phyloP scores from a whole-genome alignment of 2,888 invertebrate genomes.

The Agonopterix heracliana region DNA sequence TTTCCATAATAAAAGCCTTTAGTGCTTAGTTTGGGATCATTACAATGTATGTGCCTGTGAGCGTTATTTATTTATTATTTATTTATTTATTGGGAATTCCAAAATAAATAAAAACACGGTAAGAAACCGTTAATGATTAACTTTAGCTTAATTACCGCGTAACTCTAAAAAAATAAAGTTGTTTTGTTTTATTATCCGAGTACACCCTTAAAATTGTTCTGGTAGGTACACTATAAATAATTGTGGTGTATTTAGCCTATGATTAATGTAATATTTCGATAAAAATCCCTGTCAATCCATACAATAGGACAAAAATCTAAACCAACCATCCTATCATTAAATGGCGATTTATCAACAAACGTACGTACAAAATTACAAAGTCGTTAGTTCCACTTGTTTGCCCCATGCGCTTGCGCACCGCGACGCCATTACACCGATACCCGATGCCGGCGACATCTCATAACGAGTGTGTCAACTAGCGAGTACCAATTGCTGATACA shows the following conservation, averaged over 20 bases:
- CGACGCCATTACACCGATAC: conserved; percentile 14
- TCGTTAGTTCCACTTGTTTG: conserved; percentile 10
- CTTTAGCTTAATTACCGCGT: no score
- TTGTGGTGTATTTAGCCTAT: neutral
- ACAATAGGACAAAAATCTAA: neutral
- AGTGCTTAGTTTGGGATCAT: no score
- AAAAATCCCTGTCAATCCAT: neutral
- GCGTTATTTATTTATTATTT: no score
- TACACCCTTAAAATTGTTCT: no score
- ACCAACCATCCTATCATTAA: conserved; percentile 6
- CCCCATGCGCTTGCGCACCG: conserved; percentile 19
- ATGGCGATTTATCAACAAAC: neutral
- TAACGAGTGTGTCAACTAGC: conserved; percentile 44
- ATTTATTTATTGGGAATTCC: no score
- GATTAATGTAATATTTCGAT: neutral
- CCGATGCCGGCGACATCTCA: conserved; percentile 32
- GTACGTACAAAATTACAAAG: conserved; percentile 4
- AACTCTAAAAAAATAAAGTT: no score
- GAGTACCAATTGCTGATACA: conserved; percentile 34
- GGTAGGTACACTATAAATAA: neutral
- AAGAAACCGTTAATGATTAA: no score
- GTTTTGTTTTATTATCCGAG: no score
- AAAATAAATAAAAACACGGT: no score
- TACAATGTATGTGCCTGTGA: no score
- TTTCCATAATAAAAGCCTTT: no score